phyloP scores from a whole-genome alignment of 2,797 vertebrate species.

The Phoebastria nigripes region DNA sequence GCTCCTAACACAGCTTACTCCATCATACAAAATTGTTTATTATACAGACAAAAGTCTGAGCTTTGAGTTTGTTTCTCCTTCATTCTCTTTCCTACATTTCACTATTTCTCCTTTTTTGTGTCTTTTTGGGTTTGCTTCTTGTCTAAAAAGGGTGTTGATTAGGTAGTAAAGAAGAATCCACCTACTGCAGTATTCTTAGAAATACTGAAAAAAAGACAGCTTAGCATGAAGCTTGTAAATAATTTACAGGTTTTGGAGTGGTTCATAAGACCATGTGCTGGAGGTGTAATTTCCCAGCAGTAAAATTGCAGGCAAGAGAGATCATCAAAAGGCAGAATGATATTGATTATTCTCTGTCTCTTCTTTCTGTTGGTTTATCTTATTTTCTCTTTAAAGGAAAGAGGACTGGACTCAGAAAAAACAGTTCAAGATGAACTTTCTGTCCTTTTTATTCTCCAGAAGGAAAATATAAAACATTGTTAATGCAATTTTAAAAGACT shows the following conservation, averaged over 20 bases:
- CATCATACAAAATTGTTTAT: neutral
- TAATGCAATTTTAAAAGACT: neutral
- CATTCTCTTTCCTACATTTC: neutral
- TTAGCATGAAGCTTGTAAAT: conserved; percentile 11
- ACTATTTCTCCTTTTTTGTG: neutral
- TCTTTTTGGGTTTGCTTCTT: neutral
- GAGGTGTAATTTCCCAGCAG: conserved; percentile 16
- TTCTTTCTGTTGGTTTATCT: neutral
- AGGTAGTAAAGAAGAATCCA: neutral
- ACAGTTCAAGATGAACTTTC: neutral
- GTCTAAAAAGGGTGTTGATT: neutral
- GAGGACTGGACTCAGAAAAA: neutral
- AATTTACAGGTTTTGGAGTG: conserved; percentile 24
- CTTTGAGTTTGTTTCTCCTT: neutral
- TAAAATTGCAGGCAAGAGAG: neutral
- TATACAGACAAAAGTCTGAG: neutral
- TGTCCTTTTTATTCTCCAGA: neutral
- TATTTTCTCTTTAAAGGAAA: neutral
- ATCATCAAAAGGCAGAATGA: neutral
- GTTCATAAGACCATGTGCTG: neutral
- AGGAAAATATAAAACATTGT: neutral
- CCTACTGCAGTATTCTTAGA: neutral
- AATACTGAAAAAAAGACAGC: neutral
- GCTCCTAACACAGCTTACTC: neutral
- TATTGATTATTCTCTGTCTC: conserved; percentile 22